Conservation (phyloP, 1,140 invertebrate species). For the Pachyrhynchus sulphureomaculatus region DNA sequence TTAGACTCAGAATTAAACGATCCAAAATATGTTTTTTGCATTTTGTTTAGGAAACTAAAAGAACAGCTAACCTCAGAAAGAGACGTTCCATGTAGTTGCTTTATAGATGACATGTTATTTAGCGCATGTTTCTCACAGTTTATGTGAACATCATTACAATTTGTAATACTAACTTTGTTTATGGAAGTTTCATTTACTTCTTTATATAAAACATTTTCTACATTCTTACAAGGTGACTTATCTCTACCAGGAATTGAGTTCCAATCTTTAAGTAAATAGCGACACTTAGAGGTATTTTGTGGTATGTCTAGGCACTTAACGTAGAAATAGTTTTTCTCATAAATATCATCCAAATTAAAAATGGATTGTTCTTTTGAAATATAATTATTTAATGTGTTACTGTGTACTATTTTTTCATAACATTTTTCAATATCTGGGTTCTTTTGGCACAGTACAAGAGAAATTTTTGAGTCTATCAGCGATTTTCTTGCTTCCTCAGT, state of each 20-base stretch:
- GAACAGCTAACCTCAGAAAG: no score
- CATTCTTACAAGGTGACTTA: slow-evolving; percentile 25
- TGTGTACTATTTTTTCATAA: background rate
- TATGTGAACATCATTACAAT: no score
- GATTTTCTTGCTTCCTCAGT: slow-evolving; percentile 39
- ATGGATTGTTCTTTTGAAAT: slow-evolving; percentile 9
- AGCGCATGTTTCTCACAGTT: no score
- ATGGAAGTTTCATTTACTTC: no score
- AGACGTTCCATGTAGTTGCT: no score
- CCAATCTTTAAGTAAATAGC: slow-evolving; percentile 47
- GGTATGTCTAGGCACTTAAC: slow-evolving; percentile 32
- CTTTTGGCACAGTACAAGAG: slow-evolving; percentile 37
- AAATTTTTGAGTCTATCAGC: slow-evolving; percentile 41
- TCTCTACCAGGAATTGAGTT: slow-evolving; percentile 43
- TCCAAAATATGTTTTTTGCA: background rate
- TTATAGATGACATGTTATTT: no score
- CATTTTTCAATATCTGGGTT: background rate
- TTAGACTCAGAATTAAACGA: background rate
- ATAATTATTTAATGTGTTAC: slow-evolving; percentile 8
- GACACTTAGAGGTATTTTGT: slow-evolving; percentile 24
- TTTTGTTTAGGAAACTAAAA: background rate
- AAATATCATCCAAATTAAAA: slow-evolving; percentile 21
- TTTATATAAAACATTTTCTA: background rate
- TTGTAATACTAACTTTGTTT: no score
- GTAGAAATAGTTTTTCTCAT: slow-evolving; percentile 28